These are phyloP conservation scores for Paratilapia polleni DNA, from an alignment of 2,113 vertebrate species.

Conservation along the genomic window DNA sequence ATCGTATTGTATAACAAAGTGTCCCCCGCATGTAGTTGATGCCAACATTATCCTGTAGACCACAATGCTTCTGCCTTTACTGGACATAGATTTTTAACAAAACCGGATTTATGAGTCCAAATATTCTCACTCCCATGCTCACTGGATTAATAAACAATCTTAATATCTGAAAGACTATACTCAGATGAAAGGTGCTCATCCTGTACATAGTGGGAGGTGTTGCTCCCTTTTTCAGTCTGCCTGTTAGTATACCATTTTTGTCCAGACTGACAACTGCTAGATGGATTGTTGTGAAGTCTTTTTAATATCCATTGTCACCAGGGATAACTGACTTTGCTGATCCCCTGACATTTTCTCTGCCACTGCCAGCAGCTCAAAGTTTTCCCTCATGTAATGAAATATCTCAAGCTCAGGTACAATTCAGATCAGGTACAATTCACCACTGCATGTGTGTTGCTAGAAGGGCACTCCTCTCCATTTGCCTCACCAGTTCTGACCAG, in stretches of 20 bases:
- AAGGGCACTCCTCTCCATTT: slow-evolving; percentile 18
- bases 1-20: not conserved
- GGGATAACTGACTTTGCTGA: slow-evolving; percentile 3
- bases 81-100: not conserved
- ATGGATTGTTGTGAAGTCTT: slow-evolving; percentile 12
- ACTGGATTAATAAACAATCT: not conserved
- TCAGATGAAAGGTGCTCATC: not conserved
- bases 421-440: slow-evolving; percentile 44
- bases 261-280: slow-evolving; percentile 13
- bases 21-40: not conserved
- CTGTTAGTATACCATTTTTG: not conserved
- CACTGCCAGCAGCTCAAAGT: slow-evolving; percentile 1
- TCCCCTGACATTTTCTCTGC: slow-evolving; percentile 8
- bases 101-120: not conserved
- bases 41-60: not conserved
- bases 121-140: not conserved
- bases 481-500: slow-evolving; percentile 22
- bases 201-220: not conserved
- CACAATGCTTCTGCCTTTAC: not conserved
- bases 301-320: slow-evolving; percentile 6
- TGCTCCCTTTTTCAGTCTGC: not conserved
- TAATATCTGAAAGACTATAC: not conserved
- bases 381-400: slow-evolving; percentile 3
- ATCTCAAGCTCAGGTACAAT: not conserved
- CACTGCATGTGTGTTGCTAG: slow-evolving; percentile 10